phyloP scores from a whole-genome alignment of 2,113 vertebrate species.

The Epinephelus cyanopodus region DNA sequence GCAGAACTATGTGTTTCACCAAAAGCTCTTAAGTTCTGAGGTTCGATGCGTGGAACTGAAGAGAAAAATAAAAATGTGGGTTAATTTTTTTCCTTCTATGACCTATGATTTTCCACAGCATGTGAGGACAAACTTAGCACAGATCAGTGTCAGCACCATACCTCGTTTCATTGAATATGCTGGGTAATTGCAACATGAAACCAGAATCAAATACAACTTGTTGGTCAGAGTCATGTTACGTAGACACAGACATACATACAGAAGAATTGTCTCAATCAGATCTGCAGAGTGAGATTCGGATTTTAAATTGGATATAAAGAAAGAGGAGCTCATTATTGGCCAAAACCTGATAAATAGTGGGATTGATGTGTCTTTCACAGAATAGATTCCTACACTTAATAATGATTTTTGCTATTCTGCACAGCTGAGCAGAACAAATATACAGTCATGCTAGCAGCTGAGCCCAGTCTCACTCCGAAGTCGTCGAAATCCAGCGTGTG shows the following conservation, averaged over 20 bases:
- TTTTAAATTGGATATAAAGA: background rate
- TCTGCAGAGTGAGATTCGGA: background rate
- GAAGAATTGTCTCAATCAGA: background rate
- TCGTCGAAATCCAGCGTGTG: too few relatives aligned
- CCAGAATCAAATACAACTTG: background rate
- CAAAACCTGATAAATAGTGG: background rate
- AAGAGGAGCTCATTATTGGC: background rate
- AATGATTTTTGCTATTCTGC: background rate
- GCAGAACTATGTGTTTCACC: conserved; percentile 58
- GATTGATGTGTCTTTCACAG: background rate
- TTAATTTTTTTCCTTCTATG: too few relatives aligned
- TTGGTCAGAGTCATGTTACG: background rate
- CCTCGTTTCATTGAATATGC: background rate
- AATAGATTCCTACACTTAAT: background rate
- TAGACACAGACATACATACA: background rate
- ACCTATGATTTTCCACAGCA: background rate
- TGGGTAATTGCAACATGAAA: background rate
- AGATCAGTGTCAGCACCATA: background rate
- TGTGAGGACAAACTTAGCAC: background rate
- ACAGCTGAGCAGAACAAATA: too few relatives aligned
- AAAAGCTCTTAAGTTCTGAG: conserved; percentile 53
- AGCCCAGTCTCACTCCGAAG: too few relatives aligned
- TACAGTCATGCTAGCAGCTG: too few relatives aligned
- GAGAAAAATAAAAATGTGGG: conserved; percentile 4
- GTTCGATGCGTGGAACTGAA: conserved; percentile 70